Conservation (phyloP, 2,113 vertebrate genomes). For the Hippocampus barbouri region DNA sequence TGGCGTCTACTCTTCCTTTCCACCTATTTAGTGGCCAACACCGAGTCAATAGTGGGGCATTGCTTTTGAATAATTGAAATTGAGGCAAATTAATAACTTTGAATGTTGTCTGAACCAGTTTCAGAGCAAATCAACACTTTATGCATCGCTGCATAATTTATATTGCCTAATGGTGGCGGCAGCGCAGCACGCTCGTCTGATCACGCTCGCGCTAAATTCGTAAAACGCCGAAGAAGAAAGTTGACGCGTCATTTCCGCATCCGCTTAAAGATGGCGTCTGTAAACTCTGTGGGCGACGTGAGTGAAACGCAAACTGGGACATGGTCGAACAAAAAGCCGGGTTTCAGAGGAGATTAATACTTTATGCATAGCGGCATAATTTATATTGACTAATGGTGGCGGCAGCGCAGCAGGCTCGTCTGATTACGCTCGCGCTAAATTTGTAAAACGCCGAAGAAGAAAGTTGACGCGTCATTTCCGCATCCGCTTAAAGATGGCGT, state of each 20-base stretch:
- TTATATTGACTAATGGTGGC: background rate
- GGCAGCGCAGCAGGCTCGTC: background rate
- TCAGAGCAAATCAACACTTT: background rate
- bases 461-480: no score
- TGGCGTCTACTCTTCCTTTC: no score
- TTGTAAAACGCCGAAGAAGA: conserved; percentile 1
- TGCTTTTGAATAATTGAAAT: background rate
- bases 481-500: conserved; percentile 60
- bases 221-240: background rate
- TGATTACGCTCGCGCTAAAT: background rate
- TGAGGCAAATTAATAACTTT: background rate
- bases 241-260: background rate
- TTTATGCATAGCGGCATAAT: background rate
- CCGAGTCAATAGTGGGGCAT: background rate
- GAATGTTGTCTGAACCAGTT: background rate
- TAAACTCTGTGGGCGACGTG: conserved; percentile 41
- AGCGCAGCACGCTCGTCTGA: background rate
- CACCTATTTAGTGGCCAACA: background rate
- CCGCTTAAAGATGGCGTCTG: conserved; percentile 61
- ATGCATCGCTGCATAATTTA: background rate
- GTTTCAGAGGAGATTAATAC: background rate
- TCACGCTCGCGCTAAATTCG: background rate
- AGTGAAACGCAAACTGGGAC: conserved; percentile 38
- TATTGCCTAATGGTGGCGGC: background rate
- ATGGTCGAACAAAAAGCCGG: conserved; percentile 29